Evolutionary conservation across 2,888 invertebrate genomes (phyloP), one percentile per base, ranked within the genome.

Genomic region (Caenorhabditis parvicauda): DNA sequence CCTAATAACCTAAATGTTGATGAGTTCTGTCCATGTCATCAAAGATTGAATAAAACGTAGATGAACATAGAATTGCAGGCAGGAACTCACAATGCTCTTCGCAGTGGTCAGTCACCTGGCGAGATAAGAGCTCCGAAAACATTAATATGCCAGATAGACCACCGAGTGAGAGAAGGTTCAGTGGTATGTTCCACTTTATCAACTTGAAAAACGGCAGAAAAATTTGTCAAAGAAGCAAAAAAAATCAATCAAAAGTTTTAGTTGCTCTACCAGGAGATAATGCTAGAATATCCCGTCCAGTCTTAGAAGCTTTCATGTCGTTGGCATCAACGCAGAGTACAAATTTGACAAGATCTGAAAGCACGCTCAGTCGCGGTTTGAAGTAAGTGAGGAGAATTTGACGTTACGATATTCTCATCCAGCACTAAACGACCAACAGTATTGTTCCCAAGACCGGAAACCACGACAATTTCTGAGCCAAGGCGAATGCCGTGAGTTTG

Each of bases 221-320:
- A n/a, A n/a, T n/a, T n/a, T n/a, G n/a, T n/a, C n/a, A n/a, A n/a
- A n/a, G n/a, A n/a, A n/a, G n/a, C n/a, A n/a, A n/a, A n/a, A n/a
- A n/a, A n/a, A n/a, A n/a, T n/a, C n/a, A n/a, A n/a, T n/a, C n/a
- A n/a, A n/a, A n/a, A n/a, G n/a, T n/a, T n/a, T n/a, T n/a, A n/a
- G n/a, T n/a, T n/a, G n/a, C n/a, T n/a, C n/a, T n/a, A n/a, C n/a
- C n/a, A n/a, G n/a, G n/a, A n/a, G n/a, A n/a, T n/a, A n/a, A n/a
- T n/a, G n/a, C n/a, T n/a, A 50, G 22, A 65, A 61, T 14, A 25
- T 59, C 9, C 9, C 63, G 6, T 64, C 59, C 2, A 35, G 64
- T 37, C 64, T 64, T 1, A 64, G 64, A 35, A 64, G 62, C 41
- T 53, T 62, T 29, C 24, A 64, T 17, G 63, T 48, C 22, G 44